These are phyloP conservation scores for Xyliphius kryptos DNA, from an alignment of 2,113 vertebrate species.

Conservation along the genomic window DNA sequence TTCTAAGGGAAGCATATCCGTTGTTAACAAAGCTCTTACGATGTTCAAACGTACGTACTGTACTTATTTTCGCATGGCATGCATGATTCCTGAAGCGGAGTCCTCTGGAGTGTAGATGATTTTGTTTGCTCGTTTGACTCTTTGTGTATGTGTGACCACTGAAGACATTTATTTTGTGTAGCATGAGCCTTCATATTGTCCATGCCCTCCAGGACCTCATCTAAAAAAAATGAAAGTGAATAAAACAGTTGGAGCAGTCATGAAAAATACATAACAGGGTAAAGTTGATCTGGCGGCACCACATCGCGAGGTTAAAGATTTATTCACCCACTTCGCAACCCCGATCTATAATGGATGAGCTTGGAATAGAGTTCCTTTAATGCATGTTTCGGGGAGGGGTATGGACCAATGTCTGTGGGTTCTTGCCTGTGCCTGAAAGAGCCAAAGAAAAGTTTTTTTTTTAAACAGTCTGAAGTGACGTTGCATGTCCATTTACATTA, in stretches of 20 bases:
- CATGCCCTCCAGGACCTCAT: slow-evolving; percentile 1
- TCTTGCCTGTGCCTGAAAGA: neutral
- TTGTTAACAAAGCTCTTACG: too few relatives aligned
- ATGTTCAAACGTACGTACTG: too few relatives aligned
- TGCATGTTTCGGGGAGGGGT: slow-evolving; percentile 1
- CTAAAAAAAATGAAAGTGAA: neutral
- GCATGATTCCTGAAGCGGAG: too few relatives aligned
- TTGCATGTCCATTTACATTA: too few relatives aligned
- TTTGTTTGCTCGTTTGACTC: neutral
- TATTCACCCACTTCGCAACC: slow-evolving; percentile 23
- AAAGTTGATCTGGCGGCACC: slow-evolving; percentile 24
- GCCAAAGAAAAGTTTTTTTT: too few relatives aligned
- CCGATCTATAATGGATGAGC: slow-evolving; percentile 35
- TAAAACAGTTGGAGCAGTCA: neutral
- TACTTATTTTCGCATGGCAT: too few relatives aligned
- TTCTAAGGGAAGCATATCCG: too few relatives aligned
- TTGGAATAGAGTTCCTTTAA: slow-evolving; percentile 11
- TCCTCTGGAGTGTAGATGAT: too few relatives aligned
- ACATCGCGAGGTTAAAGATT: slow-evolving; percentile 33
- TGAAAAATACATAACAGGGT: slow-evolving; percentile 35
- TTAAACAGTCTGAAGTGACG: too few relatives aligned
- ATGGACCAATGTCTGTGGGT: neutral
- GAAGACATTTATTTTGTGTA: neutral
- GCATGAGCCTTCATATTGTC: neutral
- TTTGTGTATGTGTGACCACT: neutral